These are phyloP conservation scores for Synergus itoensis DNA, from an alignment of 2,888 invertebrate genomes.

Conservation along the genomic window DNA sequence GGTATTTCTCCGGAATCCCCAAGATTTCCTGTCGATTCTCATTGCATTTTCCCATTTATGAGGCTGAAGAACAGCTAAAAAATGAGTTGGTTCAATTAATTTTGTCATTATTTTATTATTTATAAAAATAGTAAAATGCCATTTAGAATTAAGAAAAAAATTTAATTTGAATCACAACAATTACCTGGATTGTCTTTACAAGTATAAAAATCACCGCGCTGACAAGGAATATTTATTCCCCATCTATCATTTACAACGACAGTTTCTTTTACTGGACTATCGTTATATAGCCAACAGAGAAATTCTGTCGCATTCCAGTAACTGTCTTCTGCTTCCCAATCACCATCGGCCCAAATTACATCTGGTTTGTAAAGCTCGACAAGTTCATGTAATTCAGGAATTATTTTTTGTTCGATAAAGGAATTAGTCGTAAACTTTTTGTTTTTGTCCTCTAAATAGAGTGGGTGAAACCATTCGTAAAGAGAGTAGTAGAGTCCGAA, in stretches of 20 bases:
- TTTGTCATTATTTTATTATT: too few relatives aligned
- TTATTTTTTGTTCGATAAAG: constrained; percentile 86
- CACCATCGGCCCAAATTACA: constrained; percentile 95
- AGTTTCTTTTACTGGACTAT: constrained; percentile 91
- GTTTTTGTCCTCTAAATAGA: constrained; percentile 85
- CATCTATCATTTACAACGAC: constrained; percentile 97
- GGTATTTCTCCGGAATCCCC: constrained; percentile 91
- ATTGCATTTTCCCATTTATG: constrained; percentile 98
- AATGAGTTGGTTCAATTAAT: background rate
- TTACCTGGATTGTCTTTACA: constrained; percentile 90
- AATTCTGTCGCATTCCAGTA: constrained; percentile 93
- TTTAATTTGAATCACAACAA: background rate
- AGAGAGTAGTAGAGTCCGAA: constrained; percentile 93
- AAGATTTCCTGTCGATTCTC: constrained; percentile 91
- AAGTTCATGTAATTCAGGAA: constrained; percentile 90
- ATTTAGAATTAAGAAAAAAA: background rate
- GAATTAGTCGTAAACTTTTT: constrained; percentile 82
- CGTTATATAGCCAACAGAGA: constrained; percentile 95
- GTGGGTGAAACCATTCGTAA: constrained; percentile 92
- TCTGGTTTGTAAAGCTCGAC: constrained; percentile 85
- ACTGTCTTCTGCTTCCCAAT: constrained; percentile 91
- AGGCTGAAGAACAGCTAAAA: constrained; percentile 80
- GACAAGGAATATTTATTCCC: constrained; percentile 88
- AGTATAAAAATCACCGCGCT: constrained; percentile 93
- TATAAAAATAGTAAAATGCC: background rate